Evolutionary conservation across 2,888 invertebrate species (phyloP).

Genomic region (Pheosia gnoma): DNA sequence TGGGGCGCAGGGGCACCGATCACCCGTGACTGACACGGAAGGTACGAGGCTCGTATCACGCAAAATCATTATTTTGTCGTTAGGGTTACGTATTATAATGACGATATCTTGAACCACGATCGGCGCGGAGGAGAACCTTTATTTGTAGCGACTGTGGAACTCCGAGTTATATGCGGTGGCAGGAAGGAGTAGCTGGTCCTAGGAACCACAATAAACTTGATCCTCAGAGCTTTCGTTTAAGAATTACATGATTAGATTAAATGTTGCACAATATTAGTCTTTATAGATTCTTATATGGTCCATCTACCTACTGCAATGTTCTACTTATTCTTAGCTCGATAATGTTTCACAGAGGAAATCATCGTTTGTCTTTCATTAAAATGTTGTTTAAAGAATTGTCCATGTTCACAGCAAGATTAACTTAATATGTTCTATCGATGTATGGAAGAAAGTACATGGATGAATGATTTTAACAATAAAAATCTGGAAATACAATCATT

Average conservation of each 20-base stretch:
- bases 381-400: too few relatives aligned
- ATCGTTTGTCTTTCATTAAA: too few relatives aligned
- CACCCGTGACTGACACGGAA: constrained; percentile 80
- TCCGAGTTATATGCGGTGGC: constrained; percentile 24
- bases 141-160: constrained; percentile 37
- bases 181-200: constrained; percentile 22
- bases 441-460: not conserved
- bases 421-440: not conserved
- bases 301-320: too few relatives aligned
- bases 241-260: too few relatives aligned
- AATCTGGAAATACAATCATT: constrained; percentile 80
- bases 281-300: too few relatives aligned
- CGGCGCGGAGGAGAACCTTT: constrained; percentile 51
- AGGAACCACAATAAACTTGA: not conserved
- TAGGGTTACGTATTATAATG: constrained; percentile 72
- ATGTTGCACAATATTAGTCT: too few relatives aligned
- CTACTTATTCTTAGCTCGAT: too few relatives aligned
- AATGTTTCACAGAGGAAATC: too few relatives aligned
- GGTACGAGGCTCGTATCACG: constrained; percentile 73
- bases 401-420: too few relatives aligned
- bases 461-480: constrained; percentile 56
- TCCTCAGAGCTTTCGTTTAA: too few relatives aligned
- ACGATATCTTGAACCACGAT: constrained; percentile 59
- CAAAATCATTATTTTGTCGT: constrained; percentile 83
- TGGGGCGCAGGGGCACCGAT: constrained; percentile 68